Base-by-base conservation (phyloP, 2,888 invertebrate genomes). In the Eucera pruinosa region DNA sequence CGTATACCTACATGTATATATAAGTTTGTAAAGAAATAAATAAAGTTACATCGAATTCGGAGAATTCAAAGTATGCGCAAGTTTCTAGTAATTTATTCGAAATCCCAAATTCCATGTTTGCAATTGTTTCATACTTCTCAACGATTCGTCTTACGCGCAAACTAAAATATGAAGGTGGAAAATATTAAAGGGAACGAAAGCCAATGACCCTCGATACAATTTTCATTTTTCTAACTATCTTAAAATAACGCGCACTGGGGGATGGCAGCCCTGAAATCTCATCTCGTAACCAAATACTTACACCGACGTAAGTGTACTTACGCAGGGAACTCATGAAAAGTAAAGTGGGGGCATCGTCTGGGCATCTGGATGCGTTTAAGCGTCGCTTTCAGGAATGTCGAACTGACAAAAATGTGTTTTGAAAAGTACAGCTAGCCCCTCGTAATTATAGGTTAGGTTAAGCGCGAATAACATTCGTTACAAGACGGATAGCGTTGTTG, bases 351-450 rank as follows among this genome's bases (percentile, higher is more conserved):
- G 47, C 23, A 64, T 54, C 50, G 25, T 15, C 55, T 54, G 47
- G 52, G 39, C 18, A 64, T 60, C 57, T 54, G 60, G 66, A 69
- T n/a, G n/a, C 50, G 58, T 52, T 52, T 74, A 20, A 76, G 76
- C 79, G 79, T 79, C 72, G 65, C 48, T 77, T 77, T n/a, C 25
- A 33, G 36, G 41, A 66, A 67, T 55, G 78, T 74, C 67, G 61
- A 61, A 41, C 39, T 67, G 61, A 64, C 70, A 55, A 65, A 65
- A 74, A 71, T 71, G 69, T 71, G 55, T 52, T 62, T 68, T 7
- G 20, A 48, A 25, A 47, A 47, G 15, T 47, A 5, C 9, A n/a
- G 11, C 33, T 18, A 33, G n/a, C n/a, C 20, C 11, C 9, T 7
- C 11, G 33, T 47, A 47, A n/a, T 33, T 30, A 33, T 47, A 47